Base-by-base conservation (phyloP, 1,140 invertebrate genomes). In the Cherax quadricarinatus region DNA sequence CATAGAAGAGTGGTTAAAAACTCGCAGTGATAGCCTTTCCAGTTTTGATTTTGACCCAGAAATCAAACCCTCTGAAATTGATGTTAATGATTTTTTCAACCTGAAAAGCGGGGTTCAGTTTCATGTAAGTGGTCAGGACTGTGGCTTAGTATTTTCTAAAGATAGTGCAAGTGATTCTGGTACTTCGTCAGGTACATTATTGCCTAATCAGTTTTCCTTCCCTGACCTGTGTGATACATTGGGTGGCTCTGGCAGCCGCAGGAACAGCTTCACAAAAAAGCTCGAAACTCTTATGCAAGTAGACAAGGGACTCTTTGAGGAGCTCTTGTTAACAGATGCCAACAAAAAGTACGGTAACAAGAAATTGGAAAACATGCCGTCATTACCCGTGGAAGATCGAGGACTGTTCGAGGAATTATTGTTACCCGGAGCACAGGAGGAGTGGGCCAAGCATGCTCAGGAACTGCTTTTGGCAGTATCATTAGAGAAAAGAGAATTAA, bases 1-100 rank as follows among this genome's bases (percentile, higher is more conserved):
- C 75, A 91, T 94, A 51, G 94, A 94, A 75, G 94, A 94, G 75
- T 94, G 94, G 94, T 83, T 94, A 49, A 94, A 94, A 88, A 88
- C 93, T 30, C 91, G 93, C 48, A 94, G 88, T 92, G 94, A 94
- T 70, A 93, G 93, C 82, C 81, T 94, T 51, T 94, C 93, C 41
- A 93, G 94, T 66, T 92, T 94, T 83, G 94, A 94, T 89, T 94
- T 94, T 78, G 94, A 94, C 21, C 57, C 86, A 4, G 94, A 94
- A 18, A 82, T 93, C 41, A 94, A 94, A 81, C 73, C 86, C 18
- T 87, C 88, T 21, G 93, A 94, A 66, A 81, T 93, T 57, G 93
- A 92, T 30, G 81, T 91, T 6, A 92, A 85, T 80, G 93, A 93
- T 30, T 85, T 93, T 49, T 90, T 93, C 18, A 93, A 90, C 73